phyloP scores from a whole-genome alignment of 2,113 vertebrate species.

The Electrona antarctica region DNA sequence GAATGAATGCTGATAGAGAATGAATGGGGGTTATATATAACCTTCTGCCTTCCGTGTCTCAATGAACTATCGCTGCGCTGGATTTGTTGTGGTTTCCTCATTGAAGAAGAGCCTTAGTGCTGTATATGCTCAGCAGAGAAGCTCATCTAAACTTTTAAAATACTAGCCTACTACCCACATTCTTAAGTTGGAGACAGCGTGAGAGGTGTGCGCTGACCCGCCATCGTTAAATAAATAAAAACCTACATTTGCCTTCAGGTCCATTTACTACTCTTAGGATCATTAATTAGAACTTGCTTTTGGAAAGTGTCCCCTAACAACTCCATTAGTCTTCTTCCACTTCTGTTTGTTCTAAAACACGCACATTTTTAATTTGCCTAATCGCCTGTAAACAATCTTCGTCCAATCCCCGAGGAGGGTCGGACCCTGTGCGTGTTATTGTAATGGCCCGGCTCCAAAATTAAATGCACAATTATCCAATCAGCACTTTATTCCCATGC shows the following conservation, averaged over 20 bases:
- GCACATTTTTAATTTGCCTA: slow-evolving; percentile 65
- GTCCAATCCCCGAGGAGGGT: slow-evolving; percentile 48
- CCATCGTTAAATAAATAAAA: slow-evolving; percentile 27
- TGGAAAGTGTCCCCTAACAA: slow-evolving; percentile 41
- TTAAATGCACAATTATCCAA: slow-evolving; percentile 59
- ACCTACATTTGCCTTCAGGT: slow-evolving; percentile 33
- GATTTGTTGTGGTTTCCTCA: too few relatives aligned
- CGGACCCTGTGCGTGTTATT: slow-evolving; percentile 49
- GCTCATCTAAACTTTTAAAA: slow-evolving; percentile 49
- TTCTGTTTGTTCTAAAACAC: slow-evolving; percentile 60
- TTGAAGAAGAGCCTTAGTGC: too few relatives aligned
- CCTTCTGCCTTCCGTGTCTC: too few relatives aligned
- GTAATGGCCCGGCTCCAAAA: slow-evolving; percentile 57
- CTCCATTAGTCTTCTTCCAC: slow-evolving; percentile 54
- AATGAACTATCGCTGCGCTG: too few relatives aligned
- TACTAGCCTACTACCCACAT: slow-evolving; percentile 51
- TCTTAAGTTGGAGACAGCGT: slow-evolving; percentile 23
- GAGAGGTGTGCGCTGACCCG: slow-evolving; percentile 37
- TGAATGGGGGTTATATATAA: too few relatives aligned
- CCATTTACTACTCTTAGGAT: slow-evolving; percentile 48
- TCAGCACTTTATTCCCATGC: slow-evolving; percentile 34
- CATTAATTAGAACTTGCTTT: slow-evolving; percentile 39
- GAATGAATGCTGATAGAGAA: too few relatives aligned
- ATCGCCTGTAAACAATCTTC: slow-evolving; percentile 54
- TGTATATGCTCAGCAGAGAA: slow-evolving; percentile 9